A percentile compares a stretch with the other conserved stretches of the same genome.
phyloP scores from a whole-genome alignment of 2,797 vertebrate species.

The Amazonetta brasiliensis region DNA sequence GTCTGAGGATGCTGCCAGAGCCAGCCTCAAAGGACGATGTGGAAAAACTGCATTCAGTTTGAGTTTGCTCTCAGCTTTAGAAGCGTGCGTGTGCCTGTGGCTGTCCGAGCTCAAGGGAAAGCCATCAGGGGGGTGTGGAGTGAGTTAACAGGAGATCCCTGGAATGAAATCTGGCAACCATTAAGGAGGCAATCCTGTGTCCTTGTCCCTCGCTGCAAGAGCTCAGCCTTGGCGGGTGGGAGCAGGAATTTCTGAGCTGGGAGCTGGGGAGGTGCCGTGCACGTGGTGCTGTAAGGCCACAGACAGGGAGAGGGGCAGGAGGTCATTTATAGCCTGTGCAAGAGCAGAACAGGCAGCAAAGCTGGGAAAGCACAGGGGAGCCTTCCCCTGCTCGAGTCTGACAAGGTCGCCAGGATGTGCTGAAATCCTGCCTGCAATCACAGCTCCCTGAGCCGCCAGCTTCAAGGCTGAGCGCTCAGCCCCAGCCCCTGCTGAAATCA shows the following conservation, averaged over 20 bases:
- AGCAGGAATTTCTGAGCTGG: background rate
- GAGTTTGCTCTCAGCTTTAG: constrained; percentile 9
- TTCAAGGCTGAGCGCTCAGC: background rate
- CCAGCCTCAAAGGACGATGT: background rate
- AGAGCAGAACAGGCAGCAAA: background rate
- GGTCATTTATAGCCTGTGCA: background rate
- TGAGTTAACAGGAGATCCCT: background rate
- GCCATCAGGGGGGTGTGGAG: background rate
- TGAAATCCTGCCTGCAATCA: background rate
- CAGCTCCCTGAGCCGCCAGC: background rate
- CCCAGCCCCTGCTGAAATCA: background rate
- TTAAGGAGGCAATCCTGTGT: background rate
- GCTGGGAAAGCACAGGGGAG: background rate
- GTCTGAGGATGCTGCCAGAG: background rate
- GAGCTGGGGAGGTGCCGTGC: background rate
- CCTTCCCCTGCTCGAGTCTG: background rate
- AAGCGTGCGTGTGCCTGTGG: background rate
- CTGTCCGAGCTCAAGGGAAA: background rate
- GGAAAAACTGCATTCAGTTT: background rate
- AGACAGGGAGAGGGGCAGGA: background rate
- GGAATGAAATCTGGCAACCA: background rate
- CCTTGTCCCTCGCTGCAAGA: background rate
- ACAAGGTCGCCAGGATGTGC: background rate
- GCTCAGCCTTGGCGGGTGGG: background rate
- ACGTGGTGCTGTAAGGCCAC: background rate